Conservation (phyloP, 2,113 vertebrate species). For the Steatornis caripensis region DNA sequence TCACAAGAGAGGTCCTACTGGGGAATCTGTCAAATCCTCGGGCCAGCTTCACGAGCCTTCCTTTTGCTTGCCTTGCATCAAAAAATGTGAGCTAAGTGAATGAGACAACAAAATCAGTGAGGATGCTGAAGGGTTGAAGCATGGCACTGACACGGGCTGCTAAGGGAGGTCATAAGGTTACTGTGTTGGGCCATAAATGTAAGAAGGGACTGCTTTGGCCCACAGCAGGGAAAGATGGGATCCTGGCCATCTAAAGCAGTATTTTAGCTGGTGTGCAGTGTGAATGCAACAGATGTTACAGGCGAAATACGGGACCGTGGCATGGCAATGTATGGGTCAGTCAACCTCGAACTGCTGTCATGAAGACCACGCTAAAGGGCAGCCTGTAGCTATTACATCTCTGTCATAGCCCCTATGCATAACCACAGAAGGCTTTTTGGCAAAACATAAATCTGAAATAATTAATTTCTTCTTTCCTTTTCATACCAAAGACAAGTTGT, state of each 20-base stretch:
- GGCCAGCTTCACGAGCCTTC: not conserved
- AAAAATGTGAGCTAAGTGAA: not conserved
- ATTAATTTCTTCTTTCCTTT: not conserved
- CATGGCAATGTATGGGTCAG: not conserved
- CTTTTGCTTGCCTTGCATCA: not conserved
- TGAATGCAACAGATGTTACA: not conserved
- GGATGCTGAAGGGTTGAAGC: not conserved
- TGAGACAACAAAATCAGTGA: not conserved
- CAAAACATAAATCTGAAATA: not conserved
- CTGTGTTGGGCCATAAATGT: not conserved
- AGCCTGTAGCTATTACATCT: not conserved
- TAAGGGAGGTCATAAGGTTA: not conserved
- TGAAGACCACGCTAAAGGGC: not conserved
- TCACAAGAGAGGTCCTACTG: not conserved
- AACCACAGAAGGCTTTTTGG: not conserved
- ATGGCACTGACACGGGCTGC: not conserved
- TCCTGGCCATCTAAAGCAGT: fast-evolving
- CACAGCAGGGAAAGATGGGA: not conserved
- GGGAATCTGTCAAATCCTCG: not conserved
- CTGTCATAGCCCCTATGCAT: not conserved
- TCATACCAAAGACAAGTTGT: not conserved
- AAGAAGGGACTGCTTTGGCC: not conserved
- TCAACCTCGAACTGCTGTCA: not conserved
- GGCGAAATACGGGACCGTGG: not conserved
- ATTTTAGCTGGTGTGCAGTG: not conserved